Evolutionary conservation across 2,113 vertebrate genomes (phyloP).

Genomic region (Motacilla alba): DNA sequence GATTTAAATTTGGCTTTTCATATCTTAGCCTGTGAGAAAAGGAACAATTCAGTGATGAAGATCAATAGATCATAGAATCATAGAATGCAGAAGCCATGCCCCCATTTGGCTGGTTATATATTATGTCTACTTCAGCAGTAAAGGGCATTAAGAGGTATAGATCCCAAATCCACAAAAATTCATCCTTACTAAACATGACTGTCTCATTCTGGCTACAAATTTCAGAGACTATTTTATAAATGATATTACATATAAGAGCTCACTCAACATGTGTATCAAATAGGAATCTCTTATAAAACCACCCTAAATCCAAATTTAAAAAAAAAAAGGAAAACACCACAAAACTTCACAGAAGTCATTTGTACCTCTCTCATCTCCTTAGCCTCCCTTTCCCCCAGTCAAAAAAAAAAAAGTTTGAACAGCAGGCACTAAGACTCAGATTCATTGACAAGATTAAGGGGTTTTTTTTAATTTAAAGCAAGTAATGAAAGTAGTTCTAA

Average conservation of each 20-base stretch:
- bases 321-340: neutral
- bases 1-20: neutral
- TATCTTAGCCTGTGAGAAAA: neutral
- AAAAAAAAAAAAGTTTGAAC: neutral
- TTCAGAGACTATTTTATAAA: neutral
- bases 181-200: neutral
- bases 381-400: neutral
- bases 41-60: neutral
- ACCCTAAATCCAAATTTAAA: neutral
- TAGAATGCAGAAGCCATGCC: neutral
- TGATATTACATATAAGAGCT: neutral
- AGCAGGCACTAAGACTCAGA: neutral
- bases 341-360: neutral
- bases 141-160: neutral
- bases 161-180: neutral
- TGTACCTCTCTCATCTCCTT: neutral
- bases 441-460: neutral
- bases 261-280: neutral
- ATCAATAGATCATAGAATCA: neutral
- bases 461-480: neutral
- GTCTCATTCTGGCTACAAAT: neutral
- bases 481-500: neutral
- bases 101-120: neutral
- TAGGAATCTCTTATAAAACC: neutral
- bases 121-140: neutral